Evolutionary conservation across 2,797 vertebrate genomes (phyloP), one percentile per base, ranked within the genome.

Genomic region (Phataginus tricuspis): DNA sequence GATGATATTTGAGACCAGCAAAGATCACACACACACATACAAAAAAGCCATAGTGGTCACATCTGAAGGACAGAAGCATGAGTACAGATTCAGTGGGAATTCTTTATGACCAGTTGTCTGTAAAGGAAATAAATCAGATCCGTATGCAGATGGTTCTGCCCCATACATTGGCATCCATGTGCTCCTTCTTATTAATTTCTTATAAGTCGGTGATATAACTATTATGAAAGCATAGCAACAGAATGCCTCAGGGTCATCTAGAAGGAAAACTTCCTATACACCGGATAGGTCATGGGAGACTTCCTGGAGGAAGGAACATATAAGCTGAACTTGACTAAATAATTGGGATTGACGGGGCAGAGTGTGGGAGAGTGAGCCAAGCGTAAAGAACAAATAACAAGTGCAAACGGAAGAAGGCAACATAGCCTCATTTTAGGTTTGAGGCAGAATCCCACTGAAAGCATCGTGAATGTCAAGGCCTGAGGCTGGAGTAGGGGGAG

Each of bases 131-230:
- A 49, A 79, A 31, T 42, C n/a, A 9, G 15, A 23, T 27, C 14
- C 6, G 34, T 53, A 39, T 59, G 13, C 16, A 77, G 59, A 57
- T 6, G 29, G 27, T 11, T 55, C 83, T 84, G 13, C 14, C 4
- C 0, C 0, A 2, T 13, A 1, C 5, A 4, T 3, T 16, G 42
- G 6, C 29, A 45, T 45, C 45, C 51, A 4, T 15, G 49, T 15
- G 5, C 27, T 29, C 7, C 23, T 69, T 79, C 13, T 57, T 18
- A 39, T n/a, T 13, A 55, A 49, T 27, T 27, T 69, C 51, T 69
- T 45, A 16, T 1, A 39, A 37, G 29, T 53, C 77, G 84, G 29
- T 10, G 19, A 51, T 8, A 0, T 10, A 63, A 82, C 55, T 14
- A 31, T n/a, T 14, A 11, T 0, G 12, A 42, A 27, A n/a, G 10